Conservation (phyloP, 2,113 vertebrate species). For the Crypturellus undulatus region DNA sequence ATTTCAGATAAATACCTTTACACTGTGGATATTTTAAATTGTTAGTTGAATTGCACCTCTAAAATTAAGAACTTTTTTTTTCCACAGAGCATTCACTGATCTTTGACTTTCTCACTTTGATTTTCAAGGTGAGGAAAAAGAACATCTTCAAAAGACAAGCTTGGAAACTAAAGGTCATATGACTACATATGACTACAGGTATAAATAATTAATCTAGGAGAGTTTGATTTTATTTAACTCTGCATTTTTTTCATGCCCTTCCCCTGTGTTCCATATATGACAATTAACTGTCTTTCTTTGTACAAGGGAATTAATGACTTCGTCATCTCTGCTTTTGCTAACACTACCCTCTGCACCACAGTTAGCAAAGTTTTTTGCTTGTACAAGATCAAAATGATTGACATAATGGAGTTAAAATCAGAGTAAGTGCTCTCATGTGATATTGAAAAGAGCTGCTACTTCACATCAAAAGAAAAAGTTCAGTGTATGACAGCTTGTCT, state of each 20-base stretch:
- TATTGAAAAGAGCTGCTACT: background rate
- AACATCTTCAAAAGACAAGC: background rate
- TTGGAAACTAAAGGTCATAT: background rate
- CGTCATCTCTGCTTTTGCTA: background rate
- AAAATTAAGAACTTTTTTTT: background rate
- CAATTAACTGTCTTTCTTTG: background rate
- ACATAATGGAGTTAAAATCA: background rate
- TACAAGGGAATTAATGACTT: background rate
- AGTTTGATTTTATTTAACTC: background rate
- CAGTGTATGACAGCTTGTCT: background rate
- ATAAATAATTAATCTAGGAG: background rate
- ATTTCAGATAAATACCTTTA: background rate
- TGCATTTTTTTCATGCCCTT: background rate
- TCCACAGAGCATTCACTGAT: background rate
- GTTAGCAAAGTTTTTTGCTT: background rate
- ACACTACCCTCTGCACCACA: background rate
- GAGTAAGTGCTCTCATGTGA: background rate
- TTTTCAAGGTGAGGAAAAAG: background rate
- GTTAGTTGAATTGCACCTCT: background rate
- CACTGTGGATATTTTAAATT: background rate
- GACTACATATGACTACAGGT: background rate
- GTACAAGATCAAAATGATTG: background rate
- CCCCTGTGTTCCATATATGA: background rate
- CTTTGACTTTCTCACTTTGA: background rate
- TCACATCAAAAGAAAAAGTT: background rate